A percentile compares a stretch with the other conserved stretches of the same genome.
These are phyloP conservation scores for Apis cerana DNA, from an alignment of 1,140 invertebrate genomes.

Conservation along the genomic window DNA sequence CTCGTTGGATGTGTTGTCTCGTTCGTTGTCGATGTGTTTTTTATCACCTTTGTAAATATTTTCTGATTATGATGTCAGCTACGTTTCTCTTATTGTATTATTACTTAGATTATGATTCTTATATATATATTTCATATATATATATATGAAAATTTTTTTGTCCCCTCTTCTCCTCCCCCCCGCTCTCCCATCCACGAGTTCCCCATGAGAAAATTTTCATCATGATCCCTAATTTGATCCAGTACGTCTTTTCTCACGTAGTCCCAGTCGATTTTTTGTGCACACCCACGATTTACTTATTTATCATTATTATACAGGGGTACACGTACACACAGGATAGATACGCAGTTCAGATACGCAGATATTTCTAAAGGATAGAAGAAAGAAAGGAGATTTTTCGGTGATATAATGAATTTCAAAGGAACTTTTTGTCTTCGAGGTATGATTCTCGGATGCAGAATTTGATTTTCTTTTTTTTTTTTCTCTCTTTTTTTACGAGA, in stretches of 20 bases:
- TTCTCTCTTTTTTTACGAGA: too few relatives aligned
- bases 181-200: slow-evolving; percentile 1
- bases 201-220: neutral
- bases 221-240: neutral
- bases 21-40: slow-evolving; percentile 82
- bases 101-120: slow-evolving; percentile 75
- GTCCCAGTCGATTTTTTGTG: slow-evolving; percentile 53
- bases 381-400: neutral
- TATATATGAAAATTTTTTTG: slow-evolving; percentile 64
- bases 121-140: too few relatives aligned
- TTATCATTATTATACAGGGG: slow-evolving; percentile 53
- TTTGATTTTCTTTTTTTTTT: too few relatives aligned
- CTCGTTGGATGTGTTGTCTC: slow-evolving; percentile 82
- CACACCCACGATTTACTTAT: slow-evolving; percentile 51
- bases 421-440: too few relatives aligned
- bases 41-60: slow-evolving; percentile 80
- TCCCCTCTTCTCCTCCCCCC: neutral
- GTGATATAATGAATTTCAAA: too few relatives aligned
- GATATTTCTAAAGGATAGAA: slow-evolving; percentile 78
- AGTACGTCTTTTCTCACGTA: slow-evolving; percentile 45
- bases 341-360: slow-evolving; percentile 69
- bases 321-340: slow-evolving; percentile 52
- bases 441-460: too few relatives aligned
- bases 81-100: slow-evolving; percentile 71
- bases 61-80: slow-evolving; percentile 79